phyloP scores from a whole-genome alignment of 2,113 vertebrate species.

The Sula dactylatra region DNA sequence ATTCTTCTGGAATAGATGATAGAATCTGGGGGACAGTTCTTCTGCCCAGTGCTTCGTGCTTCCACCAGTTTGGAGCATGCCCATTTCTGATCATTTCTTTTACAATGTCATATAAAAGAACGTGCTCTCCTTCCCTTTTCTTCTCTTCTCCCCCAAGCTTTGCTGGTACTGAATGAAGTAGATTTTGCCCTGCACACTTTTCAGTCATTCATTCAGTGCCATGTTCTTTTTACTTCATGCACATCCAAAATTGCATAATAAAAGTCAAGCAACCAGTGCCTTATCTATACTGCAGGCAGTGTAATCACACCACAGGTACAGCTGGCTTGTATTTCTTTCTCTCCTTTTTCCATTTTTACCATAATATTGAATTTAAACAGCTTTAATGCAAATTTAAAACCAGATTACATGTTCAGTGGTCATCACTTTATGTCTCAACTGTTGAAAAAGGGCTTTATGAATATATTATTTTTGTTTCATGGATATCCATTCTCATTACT shows the following conservation, averaged over 20 bases:
- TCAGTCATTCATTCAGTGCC: neutral
- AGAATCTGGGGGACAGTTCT: neutral
- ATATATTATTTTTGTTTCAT: neutral
- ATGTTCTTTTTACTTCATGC: neutral
- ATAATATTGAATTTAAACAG: neutral
- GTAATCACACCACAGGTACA: neutral
- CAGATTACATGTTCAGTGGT: neutral
- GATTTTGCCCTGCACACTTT: neutral
- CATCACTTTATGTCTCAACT: neutral
- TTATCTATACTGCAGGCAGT: neutral
- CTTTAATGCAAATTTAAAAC: neutral
- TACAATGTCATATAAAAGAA: neutral
- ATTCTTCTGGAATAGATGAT: neutral
- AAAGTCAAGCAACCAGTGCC: neutral
- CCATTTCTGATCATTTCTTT: neutral
- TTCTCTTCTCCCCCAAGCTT: neutral
- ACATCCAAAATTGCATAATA: neutral
- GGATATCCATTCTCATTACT: neutral
- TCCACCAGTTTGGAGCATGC: neutral
- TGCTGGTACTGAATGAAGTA: neutral
- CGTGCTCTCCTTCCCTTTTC: neutral
- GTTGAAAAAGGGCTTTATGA: neutral
- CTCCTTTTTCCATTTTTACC: neutral
- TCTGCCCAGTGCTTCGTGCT: neutral
- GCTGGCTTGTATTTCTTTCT: neutral